A percentile compares a stretch with the other conserved stretches of the same genome.
phyloP scores from a whole-genome alignment of 2,888 invertebrate genomes.

The Nomada fucata region DNA sequence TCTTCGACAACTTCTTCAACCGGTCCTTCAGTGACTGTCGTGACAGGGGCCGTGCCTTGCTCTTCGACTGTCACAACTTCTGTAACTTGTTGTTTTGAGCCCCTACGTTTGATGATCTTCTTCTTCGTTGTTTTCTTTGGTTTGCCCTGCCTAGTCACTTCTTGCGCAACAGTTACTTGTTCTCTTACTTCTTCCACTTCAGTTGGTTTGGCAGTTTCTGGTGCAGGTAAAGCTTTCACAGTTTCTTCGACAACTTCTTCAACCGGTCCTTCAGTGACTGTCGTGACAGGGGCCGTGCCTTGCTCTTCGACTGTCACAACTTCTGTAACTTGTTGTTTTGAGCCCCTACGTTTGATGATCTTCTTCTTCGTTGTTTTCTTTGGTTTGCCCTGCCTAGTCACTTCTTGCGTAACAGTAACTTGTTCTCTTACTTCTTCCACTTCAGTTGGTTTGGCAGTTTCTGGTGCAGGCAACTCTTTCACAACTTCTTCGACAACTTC shows the following conservation, averaged over 20 bases:
- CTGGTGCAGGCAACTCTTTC: too few species aligned
- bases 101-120: constrained; percentile 37
- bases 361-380: constrained; percentile 80
- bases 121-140: constrained; percentile 71
- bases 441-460: constrained; percentile 76
- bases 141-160: constrained; percentile 66
- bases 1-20: constrained; percentile 65
- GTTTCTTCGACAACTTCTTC: constrained; percentile 72
- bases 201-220: constrained; percentile 81
- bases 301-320: constrained; percentile 13
- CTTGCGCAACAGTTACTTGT: constrained; percentile 71
- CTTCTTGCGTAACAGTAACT: constrained; percentile 77
- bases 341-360: constrained; percentile 82
- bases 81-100: constrained; percentile 68
- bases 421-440: constrained; percentile 77
- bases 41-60: constrained; percentile 73
- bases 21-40: constrained; percentile 80
- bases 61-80: constrained; percentile 75
- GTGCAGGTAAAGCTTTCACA: constrained; percentile 66
- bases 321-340: constrained; percentile 82
- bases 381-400: constrained; percentile 72
- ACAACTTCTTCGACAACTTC: constrained; percentile 68
- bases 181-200: constrained; percentile 72
- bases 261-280: constrained; percentile 75
- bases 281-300: constrained; percentile 79